Evolutionary conservation across 2,113 vertebrate species (phyloP).

Genomic region (Entelurus aequoreus): DNA sequence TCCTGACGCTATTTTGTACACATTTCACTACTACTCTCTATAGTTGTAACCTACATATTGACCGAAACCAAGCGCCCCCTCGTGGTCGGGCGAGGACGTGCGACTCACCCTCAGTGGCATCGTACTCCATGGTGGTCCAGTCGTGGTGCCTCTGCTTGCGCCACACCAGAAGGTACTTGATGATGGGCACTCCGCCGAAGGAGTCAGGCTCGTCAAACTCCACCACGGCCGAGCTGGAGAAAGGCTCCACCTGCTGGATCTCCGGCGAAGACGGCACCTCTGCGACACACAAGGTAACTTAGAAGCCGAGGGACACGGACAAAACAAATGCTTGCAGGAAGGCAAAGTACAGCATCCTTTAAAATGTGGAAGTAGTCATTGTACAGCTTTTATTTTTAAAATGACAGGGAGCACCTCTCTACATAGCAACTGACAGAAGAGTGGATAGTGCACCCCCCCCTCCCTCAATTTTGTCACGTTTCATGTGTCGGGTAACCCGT

Average conservation of each 20-base stretch:
- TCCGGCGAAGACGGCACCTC: slow-evolving; percentile 89
- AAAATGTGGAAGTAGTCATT: no score
- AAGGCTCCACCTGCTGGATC: slow-evolving; percentile 83
- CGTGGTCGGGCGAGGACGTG: background rate
- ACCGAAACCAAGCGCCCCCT: no score
- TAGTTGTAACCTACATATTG: no score
- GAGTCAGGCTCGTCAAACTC: slow-evolving; percentile 87
- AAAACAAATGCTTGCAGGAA: no score
- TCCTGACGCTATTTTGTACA: no score
- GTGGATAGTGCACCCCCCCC: no score
- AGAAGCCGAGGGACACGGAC: background rate
- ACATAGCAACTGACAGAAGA: no score
- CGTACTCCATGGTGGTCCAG: slow-evolving; percentile 78
- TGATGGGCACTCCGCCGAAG: slow-evolving; percentile 86
- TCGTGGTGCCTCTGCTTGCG: slow-evolving; percentile 65
- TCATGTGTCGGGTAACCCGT: no score
- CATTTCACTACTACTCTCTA: no score
- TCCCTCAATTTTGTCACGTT: no score
- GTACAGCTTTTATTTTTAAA: no score
- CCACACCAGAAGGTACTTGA: slow-evolving; percentile 90
- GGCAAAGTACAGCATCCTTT: background rate
- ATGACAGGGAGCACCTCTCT: no score
- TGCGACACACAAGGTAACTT: slow-evolving; percentile 37
- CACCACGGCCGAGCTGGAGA: slow-evolving; percentile 88
- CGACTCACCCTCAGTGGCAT: slow-evolving; percentile 79